Base-by-base conservation (phyloP, 2,888 invertebrate genomes). In the Caenorhabditis drosophilae region DNA sequence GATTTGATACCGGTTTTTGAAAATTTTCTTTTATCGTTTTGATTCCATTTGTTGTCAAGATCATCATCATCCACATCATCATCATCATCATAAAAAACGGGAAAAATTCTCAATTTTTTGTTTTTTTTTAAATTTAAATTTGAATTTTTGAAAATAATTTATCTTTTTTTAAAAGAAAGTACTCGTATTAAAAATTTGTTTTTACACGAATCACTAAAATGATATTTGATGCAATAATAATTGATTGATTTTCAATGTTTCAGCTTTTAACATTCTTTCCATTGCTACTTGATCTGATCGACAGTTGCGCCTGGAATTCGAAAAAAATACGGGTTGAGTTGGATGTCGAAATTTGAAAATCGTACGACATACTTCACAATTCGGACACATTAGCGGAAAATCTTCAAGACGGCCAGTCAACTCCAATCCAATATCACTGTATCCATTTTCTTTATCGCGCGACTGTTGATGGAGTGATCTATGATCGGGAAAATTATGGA, bases 361-460 rank as follows among this genome's bases (percentile, higher is more conserved):
- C 31, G 12, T 41, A 16, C 41, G 25, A 15, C 15, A 12, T 34
- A 63, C 72, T 52, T 75, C 75, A 48, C 75, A 75, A 41, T 75
- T 64, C 12, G 75, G 75, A 47, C 75, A 75, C 51, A 67, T 59
- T 34, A 72, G 51, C 9, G 70, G 62, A 15, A 70, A 67, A 35
- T 70, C 70, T n/a, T 67, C 67, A 26, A 55, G 56, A 25, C 51
- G 59, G 23, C 58, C 51, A 2, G 54, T 51, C 18, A 70, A 26
- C 41, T 70, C 70, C 1, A 70, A 31, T 2, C 45, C 58, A 20
- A 53, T 45, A 25, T 67, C 69, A 47, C 69, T 69, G 22, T 52
- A 58, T 16, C 56, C 60, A 12, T 66, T 56, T 25, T 59, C 48
- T 11, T n/a, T n/a, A n/a, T n/a, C n/a, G n/a, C n/a, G n/a, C n/a